Evolutionary conservation across 2,113 vertebrate species (phyloP), one percentile per base, ranked within the genome.

Genomic region (Montifringilla adamsi): DNA sequence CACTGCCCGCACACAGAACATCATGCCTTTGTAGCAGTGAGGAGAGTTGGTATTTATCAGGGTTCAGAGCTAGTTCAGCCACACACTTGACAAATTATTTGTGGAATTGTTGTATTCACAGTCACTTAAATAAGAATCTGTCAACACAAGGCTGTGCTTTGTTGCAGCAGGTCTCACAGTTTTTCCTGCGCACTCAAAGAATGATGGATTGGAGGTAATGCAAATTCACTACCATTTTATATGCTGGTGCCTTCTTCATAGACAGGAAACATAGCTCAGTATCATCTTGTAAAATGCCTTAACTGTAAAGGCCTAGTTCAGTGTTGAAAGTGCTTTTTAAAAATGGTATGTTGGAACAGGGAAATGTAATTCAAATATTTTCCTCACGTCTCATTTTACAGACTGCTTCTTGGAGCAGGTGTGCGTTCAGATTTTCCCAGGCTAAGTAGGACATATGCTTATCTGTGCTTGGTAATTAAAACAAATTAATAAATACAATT

Each of bases 121-220:
- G 99, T 99, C 99, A 99, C 99, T 99, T 99, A 99, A 99, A 99
- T 99, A 99, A 98, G 98, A 99, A 99, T 99, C 98, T 98, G 99
- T 99, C 99, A 99, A 98, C 98, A 98, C 97, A 98, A 97, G 98
- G 98, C 98, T 98, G 98, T 96, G 97, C 98, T 98, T 98, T 98
- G 96, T 98, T 98, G 98, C 97, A 96, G 97, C 97, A 97, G 98
- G 98, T 98, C 98, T 98, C 96, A 95, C 97, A 96, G 97, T 97
- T 98, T 98, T 98, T 96, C 96, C 98, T 92, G 98, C 94, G 94
- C 97, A 98, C 98, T 98, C 98, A 97, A 97, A 98, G 98, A 98
- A 98, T 99, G 99, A 99, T 99, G 98, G 99, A 99, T 99, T 98
- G 98, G 98, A 98, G 97, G 98, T 98, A 98, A 99, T 99, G 99